Conservation (phyloP, 2,888 invertebrate genomes). For the Nipponacmea schrenckii region DNA sequence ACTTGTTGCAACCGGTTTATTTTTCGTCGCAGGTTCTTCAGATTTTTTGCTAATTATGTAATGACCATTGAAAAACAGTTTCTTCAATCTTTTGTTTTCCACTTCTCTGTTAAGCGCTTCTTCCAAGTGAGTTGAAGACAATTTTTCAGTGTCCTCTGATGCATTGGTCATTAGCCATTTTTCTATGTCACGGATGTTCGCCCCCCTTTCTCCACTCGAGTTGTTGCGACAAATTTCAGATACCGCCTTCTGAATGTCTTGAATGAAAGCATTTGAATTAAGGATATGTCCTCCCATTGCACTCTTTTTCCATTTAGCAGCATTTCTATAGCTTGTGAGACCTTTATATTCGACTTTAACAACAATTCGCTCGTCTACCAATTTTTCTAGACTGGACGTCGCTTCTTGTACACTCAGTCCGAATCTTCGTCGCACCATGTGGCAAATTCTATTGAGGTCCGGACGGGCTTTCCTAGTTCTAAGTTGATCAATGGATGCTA, state of each 20-base stretch:
- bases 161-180: conserved; percentile 35
- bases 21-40: not conserved
- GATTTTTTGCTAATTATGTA: not conserved
- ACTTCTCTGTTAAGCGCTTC: conserved; percentile 20
- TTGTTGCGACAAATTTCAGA: not conserved
- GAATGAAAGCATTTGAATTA: conserved; percentile 35
- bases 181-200: conserved; percentile 41
- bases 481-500: conserved; percentile 85
- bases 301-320: conserved; percentile 76
- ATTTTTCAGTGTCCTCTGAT: conserved; percentile 4
- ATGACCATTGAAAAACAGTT: conserved; percentile 4
- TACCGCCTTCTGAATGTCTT: conserved; percentile 25
- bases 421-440: conserved; percentile 80
- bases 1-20: not conserved
- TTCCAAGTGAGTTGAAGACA: conserved; percentile 9
- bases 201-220: conserved; percentile 23
- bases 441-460: conserved; percentile 83
- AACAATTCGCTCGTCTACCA: conserved; percentile 80
- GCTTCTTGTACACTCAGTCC: conserved; percentile 75
- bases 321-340: conserved; percentile 84
- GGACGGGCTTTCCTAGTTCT: conserved; percentile 85
- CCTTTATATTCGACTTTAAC: conserved; percentile 87
- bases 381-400: conserved; percentile 76
- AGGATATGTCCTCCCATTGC: conserved; percentile 64
- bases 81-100: conserved; percentile 10